Percentiles rank a stretch among this genome's conserved stretches.
phyloP scores from a whole-genome alignment of 2,888 invertebrate genomes.

The Tenthredo livida region DNA sequence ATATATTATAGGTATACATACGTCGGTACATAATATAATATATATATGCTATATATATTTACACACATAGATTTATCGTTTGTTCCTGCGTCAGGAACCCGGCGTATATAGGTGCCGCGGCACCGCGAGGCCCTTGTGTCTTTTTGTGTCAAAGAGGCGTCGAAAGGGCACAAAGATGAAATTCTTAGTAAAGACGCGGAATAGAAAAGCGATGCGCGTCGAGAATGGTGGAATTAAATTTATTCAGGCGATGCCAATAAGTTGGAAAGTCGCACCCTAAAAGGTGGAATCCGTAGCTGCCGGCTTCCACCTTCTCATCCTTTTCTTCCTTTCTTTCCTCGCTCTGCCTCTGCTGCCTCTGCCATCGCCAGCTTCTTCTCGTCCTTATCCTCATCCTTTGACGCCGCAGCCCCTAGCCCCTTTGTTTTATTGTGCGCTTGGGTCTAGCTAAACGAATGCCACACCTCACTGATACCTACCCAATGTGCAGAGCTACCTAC shows the following conservation, averaged over 20 bases:
- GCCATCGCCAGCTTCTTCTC: not conserved
- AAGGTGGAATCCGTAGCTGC: slow-evolving; percentile 69
- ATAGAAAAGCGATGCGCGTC: slow-evolving; percentile 64
- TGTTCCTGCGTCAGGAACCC: not conserved
- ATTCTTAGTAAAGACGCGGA: slow-evolving; percentile 69
- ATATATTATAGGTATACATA: not conserved
- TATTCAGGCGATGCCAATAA: slow-evolving; percentile 76
- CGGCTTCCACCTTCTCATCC: slow-evolving; percentile 54
- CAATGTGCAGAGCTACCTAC: too few relatives aligned
- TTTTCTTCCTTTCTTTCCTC: slow-evolving; percentile 45
- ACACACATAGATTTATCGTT: slow-evolving; percentile 8
- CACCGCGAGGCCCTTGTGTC: slow-evolving; percentile 17
- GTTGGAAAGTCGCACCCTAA: slow-evolving; percentile 73
- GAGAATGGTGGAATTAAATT: slow-evolving; percentile 74
- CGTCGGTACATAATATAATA: not conserved
- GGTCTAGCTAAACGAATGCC: slow-evolving; percentile 44
- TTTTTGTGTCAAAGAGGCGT: slow-evolving; percentile 62
- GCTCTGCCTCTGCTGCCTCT: not conserved
- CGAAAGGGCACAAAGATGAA: slow-evolving; percentile 68
- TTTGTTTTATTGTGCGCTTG: slow-evolving; percentile 39
- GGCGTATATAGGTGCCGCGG: not conserved
- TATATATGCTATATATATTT: too few relatives aligned
- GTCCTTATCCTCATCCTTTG: not conserved
- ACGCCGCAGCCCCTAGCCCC: not conserved
- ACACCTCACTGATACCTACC: not conserved